Base-by-base conservation (phyloP, 2,888 invertebrate species). In the Ischnura elegans region DNA sequence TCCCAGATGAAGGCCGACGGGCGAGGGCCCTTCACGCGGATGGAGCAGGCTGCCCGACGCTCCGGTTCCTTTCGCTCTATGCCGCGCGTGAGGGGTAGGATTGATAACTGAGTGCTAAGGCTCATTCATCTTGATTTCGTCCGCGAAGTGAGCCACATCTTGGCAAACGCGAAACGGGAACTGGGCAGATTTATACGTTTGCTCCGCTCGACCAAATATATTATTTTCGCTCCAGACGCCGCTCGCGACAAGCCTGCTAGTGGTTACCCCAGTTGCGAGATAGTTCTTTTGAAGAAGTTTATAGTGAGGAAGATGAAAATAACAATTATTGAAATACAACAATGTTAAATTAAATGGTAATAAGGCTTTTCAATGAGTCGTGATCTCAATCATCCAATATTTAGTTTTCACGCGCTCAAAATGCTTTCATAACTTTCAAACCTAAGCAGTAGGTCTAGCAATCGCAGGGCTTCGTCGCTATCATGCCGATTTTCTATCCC, bases 1-100 rank as follows among this genome's bases (percentile, higher is more conserved):
- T 90, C 90, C 90, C 61, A 90, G 90, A 90, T 90, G 90, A 90
- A 90, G 90, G 90, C 90, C 90, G 90, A 90, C 42, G 61, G 90
- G 66, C 42, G 61, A 36, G 61, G 61, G 61, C 61, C 90, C 90
- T 90, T 66, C 61, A 66, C 36, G 90, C 25, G n/a, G 90, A 90
- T 66, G 61, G 87, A 90, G 66, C 90, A 66, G 8, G 16, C 66
- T 0, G 66, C 8, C 36, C 76, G 19, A 19, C 2, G 36, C 36
- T 76, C 36, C 36, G 76, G 29, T 55, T n/a, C 86, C n/a, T 45
- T 42, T 90, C 13, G 19, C 51, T 36, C 87, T 51, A 61, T 43
- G 36, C 13, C 8, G 36, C 46, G 66, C 43, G 43, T 42, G 45
- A n/a, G n/a, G 36, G 61, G 61, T 43, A 43, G 66, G 90, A 90